Conservation (phyloP, 1,140 invertebrate species). For the Diplogasteroides magnus region DNA sequence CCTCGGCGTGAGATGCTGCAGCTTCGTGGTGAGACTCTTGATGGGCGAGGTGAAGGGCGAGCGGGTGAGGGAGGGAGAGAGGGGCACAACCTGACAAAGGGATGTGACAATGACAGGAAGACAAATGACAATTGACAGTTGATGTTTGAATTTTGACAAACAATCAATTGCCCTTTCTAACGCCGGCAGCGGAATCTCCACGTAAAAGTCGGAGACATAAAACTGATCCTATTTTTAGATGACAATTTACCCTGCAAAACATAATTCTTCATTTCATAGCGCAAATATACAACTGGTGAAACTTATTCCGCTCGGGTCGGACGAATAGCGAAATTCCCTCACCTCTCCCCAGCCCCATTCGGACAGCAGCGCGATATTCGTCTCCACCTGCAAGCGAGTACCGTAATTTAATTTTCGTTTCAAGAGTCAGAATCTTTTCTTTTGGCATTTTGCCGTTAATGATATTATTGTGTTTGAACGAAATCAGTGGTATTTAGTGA, state of each 20-base stretch:
- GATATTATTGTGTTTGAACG: too few species aligned
- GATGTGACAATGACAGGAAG: too few species aligned
- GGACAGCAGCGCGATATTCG: slow-evolving; percentile 27
- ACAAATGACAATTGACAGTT: too few species aligned
- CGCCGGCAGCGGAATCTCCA: slow-evolving; percentile 13
- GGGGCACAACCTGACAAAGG: background rate
- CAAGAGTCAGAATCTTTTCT: too few species aligned
- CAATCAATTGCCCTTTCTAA: too few species aligned
- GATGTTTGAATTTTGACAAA: too few species aligned
- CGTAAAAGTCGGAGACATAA: too few species aligned
- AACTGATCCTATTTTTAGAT: slow-evolving; percentile 9
- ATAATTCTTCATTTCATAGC: slow-evolving; percentile 12
- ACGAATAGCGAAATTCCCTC: slow-evolving; percentile 17
- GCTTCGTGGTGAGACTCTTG: background rate
- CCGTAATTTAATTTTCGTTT: too few species aligned
- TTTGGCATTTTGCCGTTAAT: too few species aligned
- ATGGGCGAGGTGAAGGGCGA: background rate
- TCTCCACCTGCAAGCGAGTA: slow-evolving; percentile 67
- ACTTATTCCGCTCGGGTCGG: slow-evolving; percentile 11
- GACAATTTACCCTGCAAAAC: slow-evolving; percentile 10
- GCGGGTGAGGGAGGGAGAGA: background rate
- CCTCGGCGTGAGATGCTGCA: background rate
- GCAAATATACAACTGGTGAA: slow-evolving; percentile 7
- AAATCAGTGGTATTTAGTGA: too few species aligned
- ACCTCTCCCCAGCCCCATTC: slow-evolving; percentile 40